phyloP scores from a whole-genome alignment of 2,113 vertebrate species.

The Neopipo cinnamomea region DNA sequence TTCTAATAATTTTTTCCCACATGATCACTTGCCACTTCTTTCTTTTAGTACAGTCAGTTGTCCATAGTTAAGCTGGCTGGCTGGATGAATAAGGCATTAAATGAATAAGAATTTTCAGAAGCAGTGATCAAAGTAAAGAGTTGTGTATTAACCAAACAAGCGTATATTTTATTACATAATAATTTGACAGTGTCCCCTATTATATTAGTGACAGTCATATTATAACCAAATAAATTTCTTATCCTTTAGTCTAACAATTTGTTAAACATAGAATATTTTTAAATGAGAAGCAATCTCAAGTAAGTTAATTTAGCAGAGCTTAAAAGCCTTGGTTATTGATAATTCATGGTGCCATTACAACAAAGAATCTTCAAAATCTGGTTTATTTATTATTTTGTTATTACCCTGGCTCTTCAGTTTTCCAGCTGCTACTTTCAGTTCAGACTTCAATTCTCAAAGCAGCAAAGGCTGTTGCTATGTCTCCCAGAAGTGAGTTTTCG shows the following conservation, averaged over 20 bases:
- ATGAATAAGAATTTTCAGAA: background rate
- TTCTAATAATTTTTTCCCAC: background rate
- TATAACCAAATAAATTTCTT: background rate
- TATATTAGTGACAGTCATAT: background rate
- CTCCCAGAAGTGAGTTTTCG: background rate
- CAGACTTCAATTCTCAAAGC: background rate
- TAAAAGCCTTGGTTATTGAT: background rate
- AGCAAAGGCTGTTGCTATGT: background rate
- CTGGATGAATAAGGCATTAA: background rate
- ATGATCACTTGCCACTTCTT: background rate
- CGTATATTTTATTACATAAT: background rate
- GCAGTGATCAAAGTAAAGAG: background rate
- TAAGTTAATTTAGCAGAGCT: background rate
- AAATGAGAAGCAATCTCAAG: background rate
- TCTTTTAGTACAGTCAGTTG: background rate
- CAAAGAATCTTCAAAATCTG: background rate
- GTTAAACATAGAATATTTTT: background rate
- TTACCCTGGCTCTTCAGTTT: background rate
- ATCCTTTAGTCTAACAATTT: background rate
- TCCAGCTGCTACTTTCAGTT: background rate
- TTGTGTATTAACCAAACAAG: background rate
- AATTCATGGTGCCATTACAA: background rate
- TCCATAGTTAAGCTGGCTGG: background rate
- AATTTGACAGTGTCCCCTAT: background rate
- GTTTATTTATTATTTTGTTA: background rate